phyloP scores from a whole-genome alignment of 2,888 invertebrate species.

The Microctonus aethiopoides region DNA sequence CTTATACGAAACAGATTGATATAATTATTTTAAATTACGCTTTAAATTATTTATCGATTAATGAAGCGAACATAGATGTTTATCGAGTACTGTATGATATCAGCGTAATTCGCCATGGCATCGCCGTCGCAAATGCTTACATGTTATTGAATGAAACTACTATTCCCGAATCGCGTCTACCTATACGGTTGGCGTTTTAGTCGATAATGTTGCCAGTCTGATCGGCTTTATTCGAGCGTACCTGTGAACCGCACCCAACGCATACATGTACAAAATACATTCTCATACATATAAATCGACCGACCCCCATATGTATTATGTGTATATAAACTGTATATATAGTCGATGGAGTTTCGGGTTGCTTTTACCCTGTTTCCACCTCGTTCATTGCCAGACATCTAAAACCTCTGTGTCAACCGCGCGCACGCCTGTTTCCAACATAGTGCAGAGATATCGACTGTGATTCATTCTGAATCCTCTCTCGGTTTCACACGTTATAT shows the following conservation, averaged over 20 bases:
- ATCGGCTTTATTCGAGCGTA: slow-evolving; percentile 15
- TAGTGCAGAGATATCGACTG: slow-evolving; percentile 16
- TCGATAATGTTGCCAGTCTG: slow-evolving; percentile 19
- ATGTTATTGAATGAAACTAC: neutral
- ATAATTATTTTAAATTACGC: too few relatives aligned
- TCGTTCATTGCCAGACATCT: slow-evolving; percentile 3
- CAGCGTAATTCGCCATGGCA: neutral
- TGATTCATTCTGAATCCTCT: neutral
- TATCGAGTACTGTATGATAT: too few relatives aligned
- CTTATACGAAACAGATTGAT: too few relatives aligned
- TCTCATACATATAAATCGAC: neutral
- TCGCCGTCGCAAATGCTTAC: neutral
- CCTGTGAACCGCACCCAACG: slow-evolving; percentile 12
- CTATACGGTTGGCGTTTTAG: neutral
- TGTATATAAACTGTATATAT: neutral
- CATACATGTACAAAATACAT: neutral
- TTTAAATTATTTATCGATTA: too few relatives aligned
- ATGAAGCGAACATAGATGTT: too few relatives aligned
- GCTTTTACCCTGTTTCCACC: neutral
- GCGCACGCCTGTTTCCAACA: neutral
- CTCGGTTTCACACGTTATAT: neutral
- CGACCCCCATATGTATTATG: too few relatives aligned
- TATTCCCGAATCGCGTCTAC: neutral
- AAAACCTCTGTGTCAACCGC: neutral
- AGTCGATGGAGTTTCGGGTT: neutral